Percentiles rank a stretch among this genome's conserved stretches.
Evolutionary conservation across 1,140 invertebrate genomes (phyloP).

Genomic region (Araneus ventricosus): DNA sequence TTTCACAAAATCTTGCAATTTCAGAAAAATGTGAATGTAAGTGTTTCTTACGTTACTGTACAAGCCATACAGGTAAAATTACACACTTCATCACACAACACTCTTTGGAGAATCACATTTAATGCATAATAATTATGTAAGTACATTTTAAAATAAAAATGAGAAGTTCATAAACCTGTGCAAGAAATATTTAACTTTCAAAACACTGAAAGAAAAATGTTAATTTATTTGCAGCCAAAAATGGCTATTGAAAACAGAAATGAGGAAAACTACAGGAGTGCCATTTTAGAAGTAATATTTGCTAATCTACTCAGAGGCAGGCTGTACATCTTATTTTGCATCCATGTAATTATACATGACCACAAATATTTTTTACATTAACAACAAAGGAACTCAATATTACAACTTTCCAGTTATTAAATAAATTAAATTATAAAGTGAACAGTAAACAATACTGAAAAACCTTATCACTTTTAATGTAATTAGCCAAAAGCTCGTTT

Average conservation of each 20-base stretch:
- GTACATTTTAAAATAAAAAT: background rate
- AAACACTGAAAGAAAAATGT: background rate
- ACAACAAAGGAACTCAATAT: too few species aligned
- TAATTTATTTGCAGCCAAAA: background rate
- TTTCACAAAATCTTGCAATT: background rate
- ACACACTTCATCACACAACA: background rate
- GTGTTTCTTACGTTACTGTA: background rate
- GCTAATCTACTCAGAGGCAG: background rate
- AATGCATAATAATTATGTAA: background rate
- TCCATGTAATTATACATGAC: too few species aligned
- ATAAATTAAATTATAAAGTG: too few species aligned
- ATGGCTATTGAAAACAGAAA: background rate
- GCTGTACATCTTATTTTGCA: background rate
- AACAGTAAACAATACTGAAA: too few species aligned
- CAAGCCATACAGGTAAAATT: background rate
- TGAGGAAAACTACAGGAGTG: background rate
- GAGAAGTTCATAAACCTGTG: background rate
- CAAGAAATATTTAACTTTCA: background rate
- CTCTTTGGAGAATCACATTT: background rate
- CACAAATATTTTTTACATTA: too few species aligned
- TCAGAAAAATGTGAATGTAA: background rate
- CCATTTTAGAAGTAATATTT: background rate
- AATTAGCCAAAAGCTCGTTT: too few species aligned
- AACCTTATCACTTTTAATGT: too few species aligned
- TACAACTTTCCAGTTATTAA: too few species aligned